These are phyloP conservation scores for Chelonoidis abingdonii DNA, from an alignment of 2,113 vertebrate species.

Conservation along the genomic window DNA sequence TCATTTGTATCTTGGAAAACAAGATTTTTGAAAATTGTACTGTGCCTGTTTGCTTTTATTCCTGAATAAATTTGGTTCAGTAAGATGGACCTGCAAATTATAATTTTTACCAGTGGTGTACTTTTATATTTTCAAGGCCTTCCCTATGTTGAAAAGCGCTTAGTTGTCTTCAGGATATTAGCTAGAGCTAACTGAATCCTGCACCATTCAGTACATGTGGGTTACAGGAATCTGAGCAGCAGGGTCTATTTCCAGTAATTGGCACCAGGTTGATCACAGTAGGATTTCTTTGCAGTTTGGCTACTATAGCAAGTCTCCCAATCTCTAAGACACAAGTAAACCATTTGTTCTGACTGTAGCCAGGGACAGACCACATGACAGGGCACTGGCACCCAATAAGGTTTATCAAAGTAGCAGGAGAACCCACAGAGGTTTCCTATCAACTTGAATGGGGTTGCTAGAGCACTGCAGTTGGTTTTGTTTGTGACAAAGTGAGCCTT, in stretches of 20 bases:
- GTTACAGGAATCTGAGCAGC: neutral
- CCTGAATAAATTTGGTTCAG: neutral
- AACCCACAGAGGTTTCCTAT: neutral
- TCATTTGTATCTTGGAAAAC: neutral
- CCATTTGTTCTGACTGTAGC: neutral
- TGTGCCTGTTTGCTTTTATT: conserved; percentile 10
- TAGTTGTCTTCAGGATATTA: neutral
- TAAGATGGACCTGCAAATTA: neutral
- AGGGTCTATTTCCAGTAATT: neutral
- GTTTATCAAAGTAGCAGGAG: neutral
- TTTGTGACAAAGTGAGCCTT: neutral
- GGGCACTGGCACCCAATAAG: neutral
- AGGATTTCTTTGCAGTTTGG: neutral
- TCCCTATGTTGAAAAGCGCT: neutral
- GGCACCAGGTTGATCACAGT: neutral
- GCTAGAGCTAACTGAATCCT: neutral
- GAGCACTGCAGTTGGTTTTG: neutral
- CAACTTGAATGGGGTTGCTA: neutral
- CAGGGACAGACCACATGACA: neutral
- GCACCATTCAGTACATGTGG: neutral
- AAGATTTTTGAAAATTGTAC: neutral
- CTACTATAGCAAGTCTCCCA: neutral
- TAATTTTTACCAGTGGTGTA: neutral
- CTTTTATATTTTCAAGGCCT: neutral
- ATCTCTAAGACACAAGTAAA: neutral